Evolutionary conservation across 2,113 vertebrate genomes (phyloP).

Genomic region (Rhabdornis inornatus): DNA sequence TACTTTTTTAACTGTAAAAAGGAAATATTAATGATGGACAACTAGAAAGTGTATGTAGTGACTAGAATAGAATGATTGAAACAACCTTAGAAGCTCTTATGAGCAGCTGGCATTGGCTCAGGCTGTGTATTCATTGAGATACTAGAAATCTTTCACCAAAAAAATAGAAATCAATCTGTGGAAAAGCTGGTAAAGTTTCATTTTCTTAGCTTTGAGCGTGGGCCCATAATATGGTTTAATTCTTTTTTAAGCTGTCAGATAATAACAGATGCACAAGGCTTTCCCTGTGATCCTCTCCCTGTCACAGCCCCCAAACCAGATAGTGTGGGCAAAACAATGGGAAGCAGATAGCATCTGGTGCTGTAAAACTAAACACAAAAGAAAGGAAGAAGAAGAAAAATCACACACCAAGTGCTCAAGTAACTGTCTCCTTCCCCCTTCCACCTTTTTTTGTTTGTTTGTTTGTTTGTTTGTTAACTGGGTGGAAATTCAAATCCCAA

Average conservation of each 20-base stretch:
- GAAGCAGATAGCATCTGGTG: background rate
- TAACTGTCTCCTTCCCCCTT: background rate
- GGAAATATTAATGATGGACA: background rate
- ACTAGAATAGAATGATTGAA: background rate
- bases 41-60: background rate
- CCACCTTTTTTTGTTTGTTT: background rate
- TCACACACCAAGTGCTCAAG: background rate
- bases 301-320: background rate
- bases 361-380: background rate
- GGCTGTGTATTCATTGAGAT: background rate
- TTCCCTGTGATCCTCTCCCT: background rate
- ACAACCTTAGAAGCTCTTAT: background rate
- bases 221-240: background rate
- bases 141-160: background rate
- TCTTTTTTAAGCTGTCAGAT: background rate
- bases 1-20: background rate
- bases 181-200: background rate
- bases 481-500: background rate
- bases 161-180: background rate
- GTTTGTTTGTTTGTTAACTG: background rate
- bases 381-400: background rate
- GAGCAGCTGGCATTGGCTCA: background rate
- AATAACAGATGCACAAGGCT: background rate
- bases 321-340: slow-evolving; percentile 22
- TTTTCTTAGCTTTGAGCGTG: background rate